Conservation (phyloP, 2,888 invertebrate genomes). For the Slavum lentiscoides region DNA sequence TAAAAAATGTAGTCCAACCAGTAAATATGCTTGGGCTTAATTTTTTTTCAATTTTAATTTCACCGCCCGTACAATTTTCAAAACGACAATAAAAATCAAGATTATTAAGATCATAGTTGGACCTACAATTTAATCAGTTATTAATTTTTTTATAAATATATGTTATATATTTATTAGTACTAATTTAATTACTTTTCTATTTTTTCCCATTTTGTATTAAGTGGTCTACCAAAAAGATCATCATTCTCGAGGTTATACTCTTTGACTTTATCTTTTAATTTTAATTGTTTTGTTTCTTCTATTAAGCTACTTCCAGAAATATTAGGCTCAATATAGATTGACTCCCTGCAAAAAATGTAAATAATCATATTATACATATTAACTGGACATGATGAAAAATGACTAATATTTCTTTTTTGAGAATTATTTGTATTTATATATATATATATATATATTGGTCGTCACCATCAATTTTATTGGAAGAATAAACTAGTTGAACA, state of each 20-base stretch:
- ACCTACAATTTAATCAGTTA: conserved; percentile 10
- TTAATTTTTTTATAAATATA: not conserved
- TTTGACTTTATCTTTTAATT: not conserved
- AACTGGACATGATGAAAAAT: not conserved
- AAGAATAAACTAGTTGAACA: no score
- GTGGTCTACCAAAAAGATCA: conserved; percentile 38
- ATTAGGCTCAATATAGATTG: conserved; percentile 23
- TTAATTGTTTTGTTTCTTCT: conserved; percentile 9
- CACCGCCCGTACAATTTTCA: conserved; percentile 40
- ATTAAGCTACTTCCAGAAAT: conserved; percentile 18
- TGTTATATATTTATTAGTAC: not conserved
- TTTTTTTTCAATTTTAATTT: conserved; percentile 40
- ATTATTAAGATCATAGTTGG: conserved; percentile 12
- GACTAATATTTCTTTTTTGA: no score
- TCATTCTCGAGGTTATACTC: conserved; percentile 30
- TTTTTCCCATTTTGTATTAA: conserved; percentile 28
- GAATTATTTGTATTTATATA: no score
- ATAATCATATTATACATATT: not conserved
- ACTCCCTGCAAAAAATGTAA: not conserved
- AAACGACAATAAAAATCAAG: conserved; percentile 22
- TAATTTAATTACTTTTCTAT: conserved; percentile 5
- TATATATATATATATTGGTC: no score
- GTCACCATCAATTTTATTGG: no score
- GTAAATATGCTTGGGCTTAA: conserved; percentile 33
- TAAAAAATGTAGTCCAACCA: conserved; percentile 21